Evolutionary conservation across 2,113 vertebrate genomes (phyloP).

Genomic region (Chionis minor): DNA sequence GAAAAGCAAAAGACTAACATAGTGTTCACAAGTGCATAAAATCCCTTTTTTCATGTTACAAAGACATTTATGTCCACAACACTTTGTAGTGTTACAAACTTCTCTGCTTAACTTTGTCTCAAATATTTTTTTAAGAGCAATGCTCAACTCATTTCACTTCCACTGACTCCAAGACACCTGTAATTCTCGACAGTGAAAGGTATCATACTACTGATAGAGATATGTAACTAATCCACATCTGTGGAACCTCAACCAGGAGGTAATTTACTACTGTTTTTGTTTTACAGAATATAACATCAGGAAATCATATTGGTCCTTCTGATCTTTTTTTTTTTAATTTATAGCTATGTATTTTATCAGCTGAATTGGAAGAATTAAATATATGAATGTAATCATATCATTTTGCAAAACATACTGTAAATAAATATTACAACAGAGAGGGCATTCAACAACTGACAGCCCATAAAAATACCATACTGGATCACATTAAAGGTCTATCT

Average conservation of each 20-base stretch:
- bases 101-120: background rate
- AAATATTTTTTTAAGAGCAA: background rate
- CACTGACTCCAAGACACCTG: background rate
- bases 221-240: background rate
- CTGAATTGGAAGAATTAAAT: background rate
- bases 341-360: background rate
- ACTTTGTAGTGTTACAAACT: background rate
- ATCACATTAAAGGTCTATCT: background rate
- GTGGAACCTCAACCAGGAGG: background rate
- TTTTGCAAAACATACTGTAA: background rate
- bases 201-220: accelerated
- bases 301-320: background rate
- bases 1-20: background rate
- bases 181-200: background rate
- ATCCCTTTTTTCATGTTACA: background rate
- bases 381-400: background rate
- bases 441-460: background rate
- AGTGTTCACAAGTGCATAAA: background rate
- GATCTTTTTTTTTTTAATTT: background rate
- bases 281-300: background rate
- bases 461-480: background rate
- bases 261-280: background rate
- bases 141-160: background rate
- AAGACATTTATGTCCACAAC: background rate
- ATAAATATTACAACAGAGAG: background rate